phyloP scores from a whole-genome alignment of 64 coral and sea anemone species.

The Montipora efflorescens region DNA sequence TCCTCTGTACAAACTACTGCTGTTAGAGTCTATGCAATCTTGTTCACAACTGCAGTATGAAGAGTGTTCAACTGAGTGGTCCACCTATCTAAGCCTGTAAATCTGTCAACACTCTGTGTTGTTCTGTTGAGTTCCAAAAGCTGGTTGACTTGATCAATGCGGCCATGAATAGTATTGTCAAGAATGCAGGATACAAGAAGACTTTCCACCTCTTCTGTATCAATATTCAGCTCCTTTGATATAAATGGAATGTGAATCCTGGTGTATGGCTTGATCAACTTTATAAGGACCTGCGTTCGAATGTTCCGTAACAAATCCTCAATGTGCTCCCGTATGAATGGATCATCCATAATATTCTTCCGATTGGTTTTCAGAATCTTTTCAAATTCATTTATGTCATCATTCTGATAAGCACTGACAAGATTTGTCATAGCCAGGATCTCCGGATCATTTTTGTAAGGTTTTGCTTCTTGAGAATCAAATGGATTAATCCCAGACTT shows the following conservation, averaged over 20 bases:
- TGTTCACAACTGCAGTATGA: slow-evolving; percentile 94
- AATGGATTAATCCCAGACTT: slow-evolving; percentile 99
- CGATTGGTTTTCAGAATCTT: slow-evolving; percentile 99
- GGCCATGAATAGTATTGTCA: slow-evolving; percentile 98
- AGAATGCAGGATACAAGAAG: slow-evolving; percentile 95
- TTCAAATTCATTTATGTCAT: slow-evolving; percentile 99
- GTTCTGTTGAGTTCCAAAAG: slow-evolving; percentile 94
- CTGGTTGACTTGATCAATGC: slow-evolving; percentile 99
- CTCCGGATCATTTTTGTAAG: slow-evolving; percentile 97
- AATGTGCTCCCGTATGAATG: slow-evolving; percentile 97
- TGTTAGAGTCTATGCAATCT: slow-evolving; percentile 77
- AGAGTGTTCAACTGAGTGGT: slow-evolving; percentile 94
- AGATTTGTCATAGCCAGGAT: slow-evolving; percentile 98
- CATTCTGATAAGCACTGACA: slow-evolving; percentile 98
- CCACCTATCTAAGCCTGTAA: slow-evolving; percentile 92
- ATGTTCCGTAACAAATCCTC: slow-evolving; percentile 99
- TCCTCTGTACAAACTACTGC: not conserved
- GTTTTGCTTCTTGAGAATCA: slow-evolving; percentile 99
- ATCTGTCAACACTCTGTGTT: slow-evolving; percentile 90
- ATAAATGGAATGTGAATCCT: slow-evolving; percentile 99
- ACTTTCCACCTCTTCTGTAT: slow-evolving; percentile 98
- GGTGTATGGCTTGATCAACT: slow-evolving; percentile 99
- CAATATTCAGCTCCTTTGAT: slow-evolving; percentile 97
- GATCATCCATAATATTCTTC: slow-evolving; percentile 99
- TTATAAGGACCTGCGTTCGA: slow-evolving; percentile 96